Percentiles rank a stretch among this genome's conserved stretches.
phyloP scores from a whole-genome alignment of 2,113 vertebrate species.

The Hemichromis elongatus region DNA sequence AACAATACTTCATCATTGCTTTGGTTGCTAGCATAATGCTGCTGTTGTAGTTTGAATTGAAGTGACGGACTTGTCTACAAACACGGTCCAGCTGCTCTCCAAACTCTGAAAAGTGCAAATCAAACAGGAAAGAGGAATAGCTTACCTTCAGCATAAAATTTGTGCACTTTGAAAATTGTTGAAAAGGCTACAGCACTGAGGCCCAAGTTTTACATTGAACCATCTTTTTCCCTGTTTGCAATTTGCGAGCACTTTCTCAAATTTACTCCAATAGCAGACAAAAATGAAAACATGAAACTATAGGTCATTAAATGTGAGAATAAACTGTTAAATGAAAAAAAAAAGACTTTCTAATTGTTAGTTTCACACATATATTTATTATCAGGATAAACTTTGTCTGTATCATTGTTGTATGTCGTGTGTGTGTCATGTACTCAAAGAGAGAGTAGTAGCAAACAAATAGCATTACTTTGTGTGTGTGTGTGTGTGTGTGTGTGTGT shows the following conservation, averaged over 20 bases:
- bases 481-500: background rate
- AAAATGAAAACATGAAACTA: background rate
- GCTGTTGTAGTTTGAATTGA: background rate
- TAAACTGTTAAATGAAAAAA: background rate
- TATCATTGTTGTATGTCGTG: background rate
- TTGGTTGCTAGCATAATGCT: background rate
- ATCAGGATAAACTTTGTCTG: background rate
- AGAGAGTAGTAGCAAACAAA: slow-evolving; percentile 8
- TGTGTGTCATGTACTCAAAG: background rate
- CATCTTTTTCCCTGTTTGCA: background rate
- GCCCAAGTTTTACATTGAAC: background rate
- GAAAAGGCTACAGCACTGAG: background rate
- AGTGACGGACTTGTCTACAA: background rate
- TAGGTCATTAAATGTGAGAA: background rate
- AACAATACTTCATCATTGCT: background rate
- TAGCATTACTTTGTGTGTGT: background rate
- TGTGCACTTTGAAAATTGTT: background rate
- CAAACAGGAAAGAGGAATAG: background rate
- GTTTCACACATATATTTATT: background rate
- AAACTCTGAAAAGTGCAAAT: background rate
- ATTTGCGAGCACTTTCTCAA: background rate
- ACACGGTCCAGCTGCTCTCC: background rate
- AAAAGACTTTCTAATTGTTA: background rate
- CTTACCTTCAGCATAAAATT: background rate
- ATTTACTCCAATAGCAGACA: background rate